These are phyloP conservation scores for Hipposideros larvatus DNA, from an alignment of 2,797 vertebrate species.

Conservation along the genomic window DNA sequence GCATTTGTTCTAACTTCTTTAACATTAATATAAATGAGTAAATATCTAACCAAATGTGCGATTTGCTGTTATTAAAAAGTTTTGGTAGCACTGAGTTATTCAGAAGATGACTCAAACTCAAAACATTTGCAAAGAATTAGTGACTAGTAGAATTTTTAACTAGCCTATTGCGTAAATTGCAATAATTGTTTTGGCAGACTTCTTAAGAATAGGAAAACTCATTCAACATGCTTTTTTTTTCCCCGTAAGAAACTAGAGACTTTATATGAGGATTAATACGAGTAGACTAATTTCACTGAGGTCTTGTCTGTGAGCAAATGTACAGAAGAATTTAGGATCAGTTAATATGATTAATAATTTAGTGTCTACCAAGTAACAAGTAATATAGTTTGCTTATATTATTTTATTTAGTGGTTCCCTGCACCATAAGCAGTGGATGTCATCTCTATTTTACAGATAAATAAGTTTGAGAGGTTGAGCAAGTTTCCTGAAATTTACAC, in stretches of 20 bases:
- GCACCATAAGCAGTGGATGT: background rate
- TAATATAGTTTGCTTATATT: background rate
- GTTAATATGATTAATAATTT: background rate
- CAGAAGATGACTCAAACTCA: background rate
- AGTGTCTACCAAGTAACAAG: background rate
- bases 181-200: slow-evolving; percentile 49
- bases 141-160: slow-evolving; percentile 1
- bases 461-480: background rate
- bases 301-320: background rate
- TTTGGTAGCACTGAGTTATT: slow-evolving; percentile 16
- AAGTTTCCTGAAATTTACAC: slow-evolving; percentile 14
- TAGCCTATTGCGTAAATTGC: background rate
- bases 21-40: slow-evolving; percentile 44
- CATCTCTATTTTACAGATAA: background rate
- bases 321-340: background rate
- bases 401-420: background rate
- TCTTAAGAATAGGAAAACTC: slow-evolving; percentile 40
- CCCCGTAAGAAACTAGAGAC: background rate
- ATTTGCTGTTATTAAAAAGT: slow-evolving; percentile 7
- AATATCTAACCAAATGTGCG: slow-evolving; percentile 34
- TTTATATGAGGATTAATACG: background rate
- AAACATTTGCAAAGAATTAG: background rate
- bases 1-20: slow-evolving; percentile 11
- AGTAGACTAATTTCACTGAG: background rate
- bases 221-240: slow-evolving; percentile 11